Conservation (phyloP, 2,888 invertebrate species). For the Eupithecia insigniata region DNA sequence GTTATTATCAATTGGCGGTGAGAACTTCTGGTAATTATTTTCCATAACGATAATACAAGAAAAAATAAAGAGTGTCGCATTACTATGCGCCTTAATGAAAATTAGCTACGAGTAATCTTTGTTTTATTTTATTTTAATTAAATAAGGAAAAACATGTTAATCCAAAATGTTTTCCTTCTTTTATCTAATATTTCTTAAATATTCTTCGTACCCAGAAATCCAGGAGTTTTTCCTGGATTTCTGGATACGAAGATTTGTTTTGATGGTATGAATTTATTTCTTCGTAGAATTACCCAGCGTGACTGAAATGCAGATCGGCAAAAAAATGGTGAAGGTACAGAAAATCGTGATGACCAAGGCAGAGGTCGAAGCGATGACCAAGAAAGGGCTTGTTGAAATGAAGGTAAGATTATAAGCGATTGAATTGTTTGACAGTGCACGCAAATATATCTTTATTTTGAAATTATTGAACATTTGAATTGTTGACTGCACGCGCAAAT, state of each 20-base stretch:
- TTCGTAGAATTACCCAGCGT: conserved; percentile 34
- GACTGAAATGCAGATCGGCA: conserved; percentile 84
- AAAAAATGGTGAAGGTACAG: conserved; percentile 86
- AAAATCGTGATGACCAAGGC: conserved; percentile 87
- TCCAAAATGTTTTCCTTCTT: not conserved
- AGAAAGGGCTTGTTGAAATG: conserved; percentile 86
- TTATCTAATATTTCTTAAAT: not conserved
- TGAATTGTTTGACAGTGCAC: not conserved
- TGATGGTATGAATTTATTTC: not conserved
- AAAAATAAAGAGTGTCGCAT: too few species aligned
- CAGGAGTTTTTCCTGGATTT: too few species aligned
- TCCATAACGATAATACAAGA: too few species aligned
- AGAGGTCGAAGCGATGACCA: conserved; percentile 87
- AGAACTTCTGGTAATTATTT: too few species aligned
- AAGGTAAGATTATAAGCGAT: conserved; percentile 65
- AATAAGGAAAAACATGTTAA: not conserved
- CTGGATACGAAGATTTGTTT: not conserved
- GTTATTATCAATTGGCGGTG: too few species aligned
- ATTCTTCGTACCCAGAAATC: too few species aligned
- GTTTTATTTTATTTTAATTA: not conserved
- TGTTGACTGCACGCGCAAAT: too few species aligned
- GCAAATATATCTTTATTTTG: not conserved
- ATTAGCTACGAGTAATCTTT: not conserved
- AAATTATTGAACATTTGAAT: too few species aligned
- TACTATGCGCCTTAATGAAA: too few species aligned